Evolutionary conservation across 2,113 vertebrate species (phyloP), one percentile per base, ranked within the genome.

Genomic region (Rynchops niger): DNA sequence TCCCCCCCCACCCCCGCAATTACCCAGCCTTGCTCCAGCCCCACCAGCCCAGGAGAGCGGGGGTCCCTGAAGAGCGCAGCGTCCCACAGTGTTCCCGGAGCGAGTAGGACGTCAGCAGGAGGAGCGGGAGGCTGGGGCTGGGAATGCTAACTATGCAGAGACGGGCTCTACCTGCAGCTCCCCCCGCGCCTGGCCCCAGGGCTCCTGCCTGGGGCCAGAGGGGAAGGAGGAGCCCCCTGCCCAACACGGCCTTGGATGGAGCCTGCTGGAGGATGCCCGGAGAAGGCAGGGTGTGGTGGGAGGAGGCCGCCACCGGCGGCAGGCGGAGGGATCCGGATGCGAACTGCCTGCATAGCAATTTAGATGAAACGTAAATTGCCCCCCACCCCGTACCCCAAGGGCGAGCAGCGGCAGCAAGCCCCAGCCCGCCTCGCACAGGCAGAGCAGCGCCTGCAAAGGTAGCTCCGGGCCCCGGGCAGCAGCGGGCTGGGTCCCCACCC

Each of bases 111-210:
- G 88, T 69, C 15, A 38, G 65, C 69, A 38, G 69, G 21, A 65
- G 55, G 56, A 74, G 53, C 7, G 8, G 65, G 90, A 87, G 38
- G 59, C 83, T 5, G 2, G 26, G 30, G 45, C 49, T 40, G 95
- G 95, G 96, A 97, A 98, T 97, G 95, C 59, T 12, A 97, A 74
- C 92, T 96, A 96, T 97, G 97, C 43, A 0, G 69, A 70, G 70
- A 63, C 12, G 20, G 61, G 49, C 73, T 73, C 22, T 97, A 97
- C 95, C 97, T 95, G 96, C 88, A 66, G 56, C 50, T 69, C n/a
- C 45, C 61, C 73, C 89, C 8, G 2, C 2, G 8, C 89, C 73
- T 15, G 81, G 90, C 92, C 96, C 70, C 88, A 59, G 50, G 49
- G 84, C 10, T 71, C 9, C 53, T 36, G n/a, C 36, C 72, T 4